These are phyloP conservation scores for Catocala nupta DNA, from an alignment of 2,888 invertebrate genomes.

Conservation along the genomic window DNA sequence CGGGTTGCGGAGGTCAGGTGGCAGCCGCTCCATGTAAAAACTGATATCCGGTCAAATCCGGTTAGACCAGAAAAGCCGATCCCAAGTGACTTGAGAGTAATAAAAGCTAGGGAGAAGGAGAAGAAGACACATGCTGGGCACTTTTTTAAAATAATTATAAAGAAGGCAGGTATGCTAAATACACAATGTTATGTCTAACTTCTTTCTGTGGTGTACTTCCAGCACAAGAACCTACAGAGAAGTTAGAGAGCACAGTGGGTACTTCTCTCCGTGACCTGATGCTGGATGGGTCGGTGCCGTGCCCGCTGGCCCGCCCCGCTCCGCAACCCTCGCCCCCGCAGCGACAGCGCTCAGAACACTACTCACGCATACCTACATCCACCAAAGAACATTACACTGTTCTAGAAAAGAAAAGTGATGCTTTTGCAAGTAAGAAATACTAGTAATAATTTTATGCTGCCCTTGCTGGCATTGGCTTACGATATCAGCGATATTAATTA, in stretches of 20 bases:
- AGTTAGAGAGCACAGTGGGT: slow-evolving; percentile 52
- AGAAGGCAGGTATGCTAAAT: too few relatives aligned
- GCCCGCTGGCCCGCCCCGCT: slow-evolving; percentile 54
- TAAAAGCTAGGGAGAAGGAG: too few relatives aligned
- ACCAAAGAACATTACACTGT: slow-evolving; percentile 69
- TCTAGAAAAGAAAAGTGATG: slow-evolving; percentile 69
- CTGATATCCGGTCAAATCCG: too few relatives aligned
- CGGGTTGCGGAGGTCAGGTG: too few relatives aligned
- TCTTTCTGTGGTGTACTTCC: background rate
- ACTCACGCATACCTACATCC: slow-evolving; percentile 75
- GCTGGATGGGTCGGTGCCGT: slow-evolving; percentile 57
- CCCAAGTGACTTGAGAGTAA: too few relatives aligned
- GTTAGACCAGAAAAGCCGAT: too few relatives aligned
- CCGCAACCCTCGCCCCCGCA: slow-evolving; percentile 76
- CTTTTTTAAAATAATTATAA: background rate
- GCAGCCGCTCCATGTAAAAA: too few relatives aligned
- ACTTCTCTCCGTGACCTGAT: slow-evolving; percentile 69
- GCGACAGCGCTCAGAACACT: slow-evolving; percentile 68
- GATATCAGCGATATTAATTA: background rate
- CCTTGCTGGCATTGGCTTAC: background rate
- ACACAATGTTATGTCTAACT: background rate
- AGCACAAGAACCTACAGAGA: slow-evolving; percentile 57
- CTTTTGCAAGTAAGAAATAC: slow-evolving; percentile 61
- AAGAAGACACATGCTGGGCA: background rate
- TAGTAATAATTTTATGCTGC: background rate